Conservation (phyloP, 2,888 invertebrate species). For the Hyles lineata region DNA sequence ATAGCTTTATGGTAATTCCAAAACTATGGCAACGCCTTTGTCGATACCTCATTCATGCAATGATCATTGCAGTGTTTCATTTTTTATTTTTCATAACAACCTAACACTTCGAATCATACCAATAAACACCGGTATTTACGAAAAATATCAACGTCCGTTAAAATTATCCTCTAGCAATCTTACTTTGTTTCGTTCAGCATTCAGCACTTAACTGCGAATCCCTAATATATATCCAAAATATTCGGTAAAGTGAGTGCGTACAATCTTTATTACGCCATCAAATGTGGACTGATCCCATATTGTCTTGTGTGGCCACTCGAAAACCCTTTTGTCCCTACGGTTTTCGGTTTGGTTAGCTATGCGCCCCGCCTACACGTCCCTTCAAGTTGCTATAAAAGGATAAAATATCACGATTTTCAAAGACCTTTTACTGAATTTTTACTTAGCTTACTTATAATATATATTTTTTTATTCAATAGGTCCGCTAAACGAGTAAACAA, state of each 20-base stretch:
- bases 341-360: not conserved
- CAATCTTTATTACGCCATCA: constrained; percentile 5
- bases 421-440: not conserved
- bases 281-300: constrained; percentile 7
- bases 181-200: too few species aligned
- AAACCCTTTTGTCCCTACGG: constrained; percentile 9
- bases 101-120: too few species aligned
- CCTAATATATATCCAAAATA: not conserved
- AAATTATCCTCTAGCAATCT: too few species aligned
- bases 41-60: too few species aligned
- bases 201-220: not conserved
- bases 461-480: not conserved
- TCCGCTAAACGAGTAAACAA: too few species aligned
- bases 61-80: too few species aligned
- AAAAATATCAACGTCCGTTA: too few species aligned
- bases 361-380: not conserved
- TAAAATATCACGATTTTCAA: not conserved
- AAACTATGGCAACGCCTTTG: too few species aligned
- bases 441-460: not conserved
- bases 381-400: not conserved
- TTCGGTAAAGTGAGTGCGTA: not conserved
- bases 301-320: not conserved
- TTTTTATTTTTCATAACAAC: too few species aligned
- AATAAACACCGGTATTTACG: too few species aligned
- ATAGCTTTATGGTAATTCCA: too few species aligned